Conservation (phyloP, 2,888 invertebrate species). For the Muscina levida region DNA sequence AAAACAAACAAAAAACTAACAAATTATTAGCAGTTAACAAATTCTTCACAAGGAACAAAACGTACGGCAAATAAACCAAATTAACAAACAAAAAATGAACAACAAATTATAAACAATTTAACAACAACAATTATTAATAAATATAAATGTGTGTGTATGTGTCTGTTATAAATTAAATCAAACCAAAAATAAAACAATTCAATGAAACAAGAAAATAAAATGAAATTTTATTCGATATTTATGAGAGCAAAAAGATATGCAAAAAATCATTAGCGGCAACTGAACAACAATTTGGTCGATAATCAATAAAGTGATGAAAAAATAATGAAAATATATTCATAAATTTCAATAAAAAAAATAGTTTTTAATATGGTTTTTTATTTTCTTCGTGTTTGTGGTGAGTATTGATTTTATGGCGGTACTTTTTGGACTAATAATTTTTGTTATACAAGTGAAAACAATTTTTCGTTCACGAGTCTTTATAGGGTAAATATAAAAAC, state of each 20-base stretch:
- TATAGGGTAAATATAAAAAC: too few species aligned
- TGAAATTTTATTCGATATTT: conserved; percentile 57
- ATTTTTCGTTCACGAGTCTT: too few species aligned
- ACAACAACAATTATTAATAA: conserved; percentile 52
- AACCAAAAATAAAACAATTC: too few species aligned
- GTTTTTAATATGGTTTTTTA: neutral
- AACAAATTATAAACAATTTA: conserved; percentile 20
- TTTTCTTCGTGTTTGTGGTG: neutral
- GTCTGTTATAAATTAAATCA: conserved; percentile 51
- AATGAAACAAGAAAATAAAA: conserved; percentile 46
- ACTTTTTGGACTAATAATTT: too few species aligned
- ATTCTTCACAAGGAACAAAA: conserved; percentile 50
- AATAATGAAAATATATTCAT: conserved; percentile 12
- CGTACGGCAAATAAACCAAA: too few species aligned
- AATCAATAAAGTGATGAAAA: neutral
- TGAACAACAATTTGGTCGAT: conserved; percentile 63
- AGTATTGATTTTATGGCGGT: too few species aligned
- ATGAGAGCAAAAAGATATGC: conserved; percentile 53
- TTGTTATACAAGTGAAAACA: too few species aligned
- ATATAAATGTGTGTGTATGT: conserved; percentile 57
- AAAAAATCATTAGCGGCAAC: conserved; percentile 62
- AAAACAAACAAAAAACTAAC: conserved; percentile 50
- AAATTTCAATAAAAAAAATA: conserved; percentile 55
- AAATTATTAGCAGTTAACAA: conserved; percentile 56
- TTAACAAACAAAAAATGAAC: neutral